These are phyloP conservation scores for pig (Sus scrofa) DNA, from an alignment of 2,113 vertebrate genomes.

Conservation along the genomic window DNA sequence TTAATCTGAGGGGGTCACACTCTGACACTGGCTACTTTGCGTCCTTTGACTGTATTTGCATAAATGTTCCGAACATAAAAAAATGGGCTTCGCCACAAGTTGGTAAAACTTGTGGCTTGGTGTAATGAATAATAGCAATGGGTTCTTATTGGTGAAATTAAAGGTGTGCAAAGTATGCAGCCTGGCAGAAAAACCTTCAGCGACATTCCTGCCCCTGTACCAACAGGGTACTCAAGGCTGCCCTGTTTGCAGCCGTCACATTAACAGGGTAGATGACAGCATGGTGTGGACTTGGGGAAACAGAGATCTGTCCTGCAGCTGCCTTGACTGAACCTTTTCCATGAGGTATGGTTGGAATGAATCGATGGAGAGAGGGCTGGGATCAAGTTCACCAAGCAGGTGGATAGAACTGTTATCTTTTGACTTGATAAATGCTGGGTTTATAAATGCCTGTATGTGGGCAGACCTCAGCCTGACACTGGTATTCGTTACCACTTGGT, in stretches of 20 bases:
- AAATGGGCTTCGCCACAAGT: background rate
- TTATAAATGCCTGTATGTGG: background rate
- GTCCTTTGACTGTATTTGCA: background rate
- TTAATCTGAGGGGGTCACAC: background rate
- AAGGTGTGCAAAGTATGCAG: background rate
- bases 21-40: background rate
- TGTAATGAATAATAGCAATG: conserved; percentile 7
- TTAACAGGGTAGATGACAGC: background rate
- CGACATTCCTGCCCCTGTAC: background rate
- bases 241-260: background rate
- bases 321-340: background rate
- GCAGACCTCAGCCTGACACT: background rate
- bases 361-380: background rate
- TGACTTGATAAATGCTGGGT: background rate
- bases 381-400: background rate
- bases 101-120: background rate
- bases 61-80: background rate
- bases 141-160: background rate
- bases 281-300: background rate
- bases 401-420: background rate
- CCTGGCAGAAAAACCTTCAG: background rate
- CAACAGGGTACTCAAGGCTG: background rate
- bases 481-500: background rate
- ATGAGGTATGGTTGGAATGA: background rate
- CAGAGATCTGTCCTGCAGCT: background rate